Conservation (phyloP, 2,888 invertebrate species). For the Oxyscelio sp. region DNA sequence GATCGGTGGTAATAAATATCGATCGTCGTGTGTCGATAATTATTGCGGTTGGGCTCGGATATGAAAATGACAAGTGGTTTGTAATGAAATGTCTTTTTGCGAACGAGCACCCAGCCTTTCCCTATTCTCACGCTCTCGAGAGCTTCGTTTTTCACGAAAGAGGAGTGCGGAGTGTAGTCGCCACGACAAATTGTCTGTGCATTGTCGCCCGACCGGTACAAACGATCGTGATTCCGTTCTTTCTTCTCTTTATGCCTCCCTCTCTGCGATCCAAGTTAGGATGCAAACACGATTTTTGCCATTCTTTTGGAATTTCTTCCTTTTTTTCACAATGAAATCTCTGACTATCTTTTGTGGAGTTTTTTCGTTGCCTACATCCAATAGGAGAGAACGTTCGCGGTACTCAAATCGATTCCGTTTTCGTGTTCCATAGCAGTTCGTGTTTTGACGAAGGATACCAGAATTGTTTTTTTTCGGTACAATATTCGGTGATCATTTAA, state of each 20-base stretch:
- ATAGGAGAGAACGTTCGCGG: constrained; percentile 45
- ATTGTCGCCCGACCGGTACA: constrained; percentile 81
- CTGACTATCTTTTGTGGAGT: constrained; percentile 61
- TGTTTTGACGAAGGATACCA: no score
- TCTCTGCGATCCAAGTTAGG: constrained; percentile 61
- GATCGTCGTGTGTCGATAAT: constrained; percentile 14
- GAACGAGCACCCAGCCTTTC: constrained; percentile 52
- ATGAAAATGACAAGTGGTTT: constrained; percentile 53
- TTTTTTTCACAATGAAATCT: constrained; percentile 56
- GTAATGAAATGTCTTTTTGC: constrained; percentile 53
- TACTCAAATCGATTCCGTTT: constrained; percentile 44
- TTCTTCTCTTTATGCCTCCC: constrained; percentile 65
- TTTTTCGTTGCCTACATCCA: constrained; percentile 46
- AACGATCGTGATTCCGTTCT: constrained; percentile 75
- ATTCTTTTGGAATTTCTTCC: constrained; percentile 64
- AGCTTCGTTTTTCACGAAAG: constrained; percentile 72
- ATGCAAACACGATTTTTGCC: constrained; percentile 77
- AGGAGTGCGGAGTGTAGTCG: constrained; percentile 61
- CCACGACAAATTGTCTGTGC: constrained; percentile 81
- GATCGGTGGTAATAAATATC: background rate
- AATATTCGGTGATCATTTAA: background rate
- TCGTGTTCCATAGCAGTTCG: no score
- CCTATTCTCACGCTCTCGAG: constrained; percentile 76
- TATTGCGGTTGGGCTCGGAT: constrained; percentile 15
- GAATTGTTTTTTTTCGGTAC: no score